These are phyloP conservation scores for Solea senegalensis DNA, from an alignment of 2,113 vertebrate species.

Conservation along the genomic window DNA sequence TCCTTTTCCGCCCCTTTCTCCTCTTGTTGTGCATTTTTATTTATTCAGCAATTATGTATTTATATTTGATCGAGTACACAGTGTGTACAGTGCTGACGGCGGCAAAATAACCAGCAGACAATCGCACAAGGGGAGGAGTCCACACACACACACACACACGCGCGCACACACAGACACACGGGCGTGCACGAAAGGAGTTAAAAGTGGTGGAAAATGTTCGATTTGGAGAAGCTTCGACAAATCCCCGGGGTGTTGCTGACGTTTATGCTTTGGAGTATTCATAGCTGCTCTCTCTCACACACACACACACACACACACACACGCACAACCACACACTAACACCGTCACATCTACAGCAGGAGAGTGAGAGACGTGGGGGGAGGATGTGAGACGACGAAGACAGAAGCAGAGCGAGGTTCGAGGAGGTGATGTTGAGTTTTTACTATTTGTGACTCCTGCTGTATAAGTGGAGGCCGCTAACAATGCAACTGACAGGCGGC, in stretches of 20 bases:
- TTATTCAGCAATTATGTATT: conserved; percentile 80
- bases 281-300: conserved; percentile 42
- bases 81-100: conserved; percentile 65
- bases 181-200: conserved; percentile 21
- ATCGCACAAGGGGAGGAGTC: conserved; percentile 11
- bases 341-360: conserved; percentile 30
- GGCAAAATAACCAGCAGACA: conserved; percentile 44
- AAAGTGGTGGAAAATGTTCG: conserved; percentile 65
- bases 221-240: conserved; percentile 69
- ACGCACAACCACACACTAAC: conserved; percentile 38
- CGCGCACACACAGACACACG: neutral
- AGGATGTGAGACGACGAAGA: conserved; percentile 47
- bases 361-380: conserved; percentile 46
- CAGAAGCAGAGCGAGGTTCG: conserved; percentile 28
- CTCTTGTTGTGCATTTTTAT: conserved; percentile 70
- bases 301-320: conserved; percentile 20
- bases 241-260: conserved; percentile 72
- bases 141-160: neutral
- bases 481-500: conserved; percentile 77
- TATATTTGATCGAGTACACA: conserved; percentile 73
- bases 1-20: conserved; percentile 36
- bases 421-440: conserved; percentile 50
- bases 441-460: conserved; percentile 62
- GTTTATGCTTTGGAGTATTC: conserved; percentile 72
- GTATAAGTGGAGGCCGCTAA: conserved; percentile 83